These are phyloP conservation scores for Tenthredo notha DNA, from an alignment of 2,888 invertebrate genomes.

Conservation along the genomic window DNA sequence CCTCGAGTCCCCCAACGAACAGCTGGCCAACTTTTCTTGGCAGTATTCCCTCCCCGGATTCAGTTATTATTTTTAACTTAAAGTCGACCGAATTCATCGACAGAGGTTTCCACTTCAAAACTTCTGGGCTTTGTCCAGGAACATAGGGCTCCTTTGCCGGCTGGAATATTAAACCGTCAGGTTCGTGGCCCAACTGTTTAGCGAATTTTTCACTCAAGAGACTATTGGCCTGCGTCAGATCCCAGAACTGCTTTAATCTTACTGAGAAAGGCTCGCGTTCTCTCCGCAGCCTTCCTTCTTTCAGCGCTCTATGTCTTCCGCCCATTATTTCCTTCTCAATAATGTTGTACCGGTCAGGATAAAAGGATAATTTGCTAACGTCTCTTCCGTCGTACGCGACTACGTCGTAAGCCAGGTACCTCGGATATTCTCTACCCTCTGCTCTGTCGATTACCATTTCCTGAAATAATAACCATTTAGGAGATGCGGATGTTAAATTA, in stretches of 20 bases:
- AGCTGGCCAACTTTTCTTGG: constrained; percentile 86
- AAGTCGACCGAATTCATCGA: constrained; percentile 98
- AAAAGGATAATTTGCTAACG: constrained; percentile 89
- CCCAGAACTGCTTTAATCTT: constrained; percentile 95
- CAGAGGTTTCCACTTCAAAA: constrained; percentile 98
- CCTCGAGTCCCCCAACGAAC: constrained; percentile 87
- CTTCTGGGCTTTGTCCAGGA: constrained; percentile 89
- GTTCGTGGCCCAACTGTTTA: constrained; percentile 92
- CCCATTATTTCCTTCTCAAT: constrained; percentile 88
- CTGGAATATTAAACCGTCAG: constrained; percentile 99
- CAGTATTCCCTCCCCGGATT: constrained; percentile 86
- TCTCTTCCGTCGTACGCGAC: constrained; percentile 90
- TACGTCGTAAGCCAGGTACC: constrained; percentile 97
- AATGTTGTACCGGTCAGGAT: constrained; percentile 86
- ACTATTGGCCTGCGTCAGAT: constrained; percentile 85
- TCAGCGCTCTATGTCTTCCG: constrained; percentile 87
- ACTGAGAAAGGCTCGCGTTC: constrained; percentile 94
- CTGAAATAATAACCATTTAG: constrained; percentile 79
- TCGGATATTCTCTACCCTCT: constrained; percentile 86
- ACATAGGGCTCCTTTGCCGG: constrained; percentile 92
- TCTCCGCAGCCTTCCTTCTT: constrained; percentile 87
- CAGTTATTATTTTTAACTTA: constrained; percentile 88
- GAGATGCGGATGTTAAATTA: neutral
- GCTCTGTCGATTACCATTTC: constrained; percentile 98
- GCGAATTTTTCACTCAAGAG: constrained; percentile 92